phyloP scores from a whole-genome alignment of 2,113 vertebrate genomes.

The Ceyx margarethae region DNA sequence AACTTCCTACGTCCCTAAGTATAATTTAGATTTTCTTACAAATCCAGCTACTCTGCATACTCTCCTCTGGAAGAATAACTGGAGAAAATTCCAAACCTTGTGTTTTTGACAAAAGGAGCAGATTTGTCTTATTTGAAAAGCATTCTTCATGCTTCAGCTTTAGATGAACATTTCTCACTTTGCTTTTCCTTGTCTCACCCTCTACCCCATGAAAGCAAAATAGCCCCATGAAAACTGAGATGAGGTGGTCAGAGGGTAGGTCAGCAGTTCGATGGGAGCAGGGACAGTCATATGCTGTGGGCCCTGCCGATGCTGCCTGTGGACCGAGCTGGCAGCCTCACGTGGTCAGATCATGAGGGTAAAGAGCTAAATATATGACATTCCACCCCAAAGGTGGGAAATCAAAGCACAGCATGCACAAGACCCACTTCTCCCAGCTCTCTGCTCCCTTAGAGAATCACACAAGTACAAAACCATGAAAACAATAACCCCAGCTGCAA shows the following conservation, averaged over 20 bases:
- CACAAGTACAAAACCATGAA: slow-evolving; percentile 63
- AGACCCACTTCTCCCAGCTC: slow-evolving; percentile 20
- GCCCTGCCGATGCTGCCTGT: accelerated
- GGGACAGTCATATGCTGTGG: accelerated
- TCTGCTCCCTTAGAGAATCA: slow-evolving; percentile 67
- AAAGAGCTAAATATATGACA: background rate
- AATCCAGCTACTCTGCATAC: background rate
- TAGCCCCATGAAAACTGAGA: background rate
- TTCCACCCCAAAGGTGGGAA: background rate
- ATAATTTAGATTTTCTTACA: background rate
- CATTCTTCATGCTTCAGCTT: background rate
- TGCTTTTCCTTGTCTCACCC: background rate
- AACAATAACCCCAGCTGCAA: slow-evolving; percentile 82
- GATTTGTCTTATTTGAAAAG: background rate
- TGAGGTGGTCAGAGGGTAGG: background rate
- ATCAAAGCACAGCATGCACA: background rate
- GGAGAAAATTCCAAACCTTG: background rate
- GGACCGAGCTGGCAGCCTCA: background rate
- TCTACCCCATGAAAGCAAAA: background rate
- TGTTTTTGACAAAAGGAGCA: background rate
- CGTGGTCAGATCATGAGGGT: background rate
- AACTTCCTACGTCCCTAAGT: background rate
- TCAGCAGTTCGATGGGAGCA: background rate
- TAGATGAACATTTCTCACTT: background rate
- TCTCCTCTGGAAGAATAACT: background rate